Base-by-base conservation (phyloP, 2,888 invertebrate genomes). In the Agrilus cyanescens region DNA sequence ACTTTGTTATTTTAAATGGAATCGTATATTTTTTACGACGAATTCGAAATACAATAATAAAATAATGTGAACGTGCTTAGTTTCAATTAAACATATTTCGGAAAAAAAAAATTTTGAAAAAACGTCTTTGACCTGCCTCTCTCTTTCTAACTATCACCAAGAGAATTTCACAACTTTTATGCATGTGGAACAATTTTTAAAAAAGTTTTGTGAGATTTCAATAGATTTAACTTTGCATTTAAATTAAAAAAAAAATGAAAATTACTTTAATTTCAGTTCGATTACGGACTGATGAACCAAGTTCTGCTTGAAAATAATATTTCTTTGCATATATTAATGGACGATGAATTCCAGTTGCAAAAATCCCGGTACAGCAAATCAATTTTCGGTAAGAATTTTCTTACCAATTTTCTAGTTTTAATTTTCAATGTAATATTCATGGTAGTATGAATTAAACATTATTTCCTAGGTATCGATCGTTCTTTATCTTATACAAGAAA, bases 221-320 rank as follows among this genome's bases (percentile, higher is more conserved):
- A 31, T 12, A 20, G n/a, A n/a, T n/a, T n/a, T n/a, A n/a, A n/a
- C n/a, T 20, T 3, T 4, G 7, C 5, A 20, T 2, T 2, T 4
- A 20, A 20, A 20, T 20, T 20, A 7, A 20, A 20, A 20, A 10
- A 20, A 7, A 10, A 10, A 8, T 25, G 8, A 25, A 10, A 25
- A 10, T 10, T 25, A 25, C 20, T 53, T 53, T 57, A 54, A 37
- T 68, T 67, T 43, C 65, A 86, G 80, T 66, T 85, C 64, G 89
- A 90, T 63, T 89, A 87, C 61, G 79, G 85, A 3, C 85, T 85
- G 18, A 74, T 90, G 44, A 78, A 85, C 58, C 85, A 89, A 68
- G 80, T 82, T 51, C 69, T 91, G 59, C 71, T 83, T 53, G 89
- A 90, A 65, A 83, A 80, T 60, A 84, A 82, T 2, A 80, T 87